Evolutionary conservation across 1,140 invertebrate genomes (phyloP), one percentile per base, ranked within the genome.

Genomic region (Leptinotarsa defecta): DNA sequence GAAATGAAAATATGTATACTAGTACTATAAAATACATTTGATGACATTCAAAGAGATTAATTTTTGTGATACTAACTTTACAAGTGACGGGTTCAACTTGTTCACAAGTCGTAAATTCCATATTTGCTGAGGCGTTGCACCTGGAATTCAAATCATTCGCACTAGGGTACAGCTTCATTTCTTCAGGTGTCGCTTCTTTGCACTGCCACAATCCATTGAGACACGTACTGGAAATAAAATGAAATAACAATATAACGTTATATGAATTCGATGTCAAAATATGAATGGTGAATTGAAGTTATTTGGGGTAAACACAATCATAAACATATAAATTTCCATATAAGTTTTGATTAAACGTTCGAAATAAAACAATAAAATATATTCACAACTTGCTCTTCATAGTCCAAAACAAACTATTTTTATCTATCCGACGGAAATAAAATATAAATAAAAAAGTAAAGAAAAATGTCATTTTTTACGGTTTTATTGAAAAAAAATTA

Each of bases 31-130:
- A 74, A n/a, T 65, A 0, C 0, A 52, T 15, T 5, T 20, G 11
- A 0, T 13, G 49, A n/a, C 8, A 11, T 63, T 13, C 13, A 17
- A 19, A 63, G 3, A 22, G 6, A 0, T 63, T 63, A 2, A 15
- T 13, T 70, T 19, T 70, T 48, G 17, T 24, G 63, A 65, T 57
- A 80, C 76, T 77, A 83, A 91, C 91, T 86, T 92, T 91, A 86
- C 95, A 97, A 0, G 95, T 96, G 43, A 91, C 84, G 0, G 92
- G 93, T 79, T 94, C 92, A 0, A 88, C 86, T 0, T 92, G 89
- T 77, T 91, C 89, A 83, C 95, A 97, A 71, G 91, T 91, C 4
- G 93, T 93, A 76, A 94, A 94, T 79, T 92, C 91, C 79, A 91
- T 88, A 83, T 93, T 90, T 20, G 88, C 85, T 0, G 86, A 85